Percentiles rank a stretch among this genome's conserved stretches.
Evolutionary conservation across 2,888 invertebrate species (phyloP).

Genomic region (Augochlorella aurata): DNA sequence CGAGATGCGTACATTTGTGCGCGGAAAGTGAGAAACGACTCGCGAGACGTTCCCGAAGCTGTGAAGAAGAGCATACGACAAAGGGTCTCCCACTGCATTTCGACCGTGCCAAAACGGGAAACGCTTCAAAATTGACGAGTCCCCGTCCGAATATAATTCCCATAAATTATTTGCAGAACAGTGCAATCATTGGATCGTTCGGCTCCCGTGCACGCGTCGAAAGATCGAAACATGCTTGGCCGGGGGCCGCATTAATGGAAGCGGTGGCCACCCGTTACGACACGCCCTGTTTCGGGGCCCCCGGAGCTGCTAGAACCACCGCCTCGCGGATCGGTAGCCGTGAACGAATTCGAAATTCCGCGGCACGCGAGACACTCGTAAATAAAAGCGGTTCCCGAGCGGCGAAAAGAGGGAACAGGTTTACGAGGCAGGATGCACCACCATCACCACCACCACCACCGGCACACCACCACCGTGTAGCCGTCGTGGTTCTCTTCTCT

Average conservation of each 20-base stretch:
- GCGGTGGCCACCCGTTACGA: conserved; percentile 4
- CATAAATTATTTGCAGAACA: background rate
- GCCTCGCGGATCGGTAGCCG: conserved; percentile 51
- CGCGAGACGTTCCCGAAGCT: no score
- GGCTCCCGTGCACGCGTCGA: conserved; percentile 5
- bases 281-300: conserved; percentile 19
- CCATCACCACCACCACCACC: conserved; percentile 36
- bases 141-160: background rate
- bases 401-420: conserved; percentile 75
- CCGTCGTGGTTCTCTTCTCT: conserved; percentile 15
- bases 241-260: background rate
- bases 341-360: conserved; percentile 69
- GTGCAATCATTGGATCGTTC: conserved; percentile 1
- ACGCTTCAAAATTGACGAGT: background rate
- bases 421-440: conserved; percentile 71
- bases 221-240: background rate
- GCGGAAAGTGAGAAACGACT: no score
- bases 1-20: no score
- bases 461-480: no score
- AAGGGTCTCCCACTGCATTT: background rate
- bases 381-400: conserved; percentile 70
- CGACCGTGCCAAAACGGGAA: background rate
- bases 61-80: no score
- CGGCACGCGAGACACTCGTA: conserved; percentile 72
- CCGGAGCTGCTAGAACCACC: conserved; percentile 44